Evolutionary conservation across 2,113 vertebrate genomes (phyloP), one percentile per base, ranked within the genome.

Genomic region (Osmerus mordax): DNA sequence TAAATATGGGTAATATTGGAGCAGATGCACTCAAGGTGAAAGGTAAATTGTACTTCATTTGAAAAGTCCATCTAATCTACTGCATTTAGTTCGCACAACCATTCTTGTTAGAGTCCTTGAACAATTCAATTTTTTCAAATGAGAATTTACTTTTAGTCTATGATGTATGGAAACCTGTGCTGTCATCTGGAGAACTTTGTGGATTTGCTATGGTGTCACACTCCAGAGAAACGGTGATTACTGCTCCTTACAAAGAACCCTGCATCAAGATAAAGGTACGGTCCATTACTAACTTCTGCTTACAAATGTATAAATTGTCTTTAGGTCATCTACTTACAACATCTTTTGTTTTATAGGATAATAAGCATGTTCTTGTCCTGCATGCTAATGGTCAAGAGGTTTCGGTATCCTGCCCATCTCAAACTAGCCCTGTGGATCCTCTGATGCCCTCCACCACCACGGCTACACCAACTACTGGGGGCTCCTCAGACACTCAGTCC

Each of bases 151-250:
- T 0, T 70, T 25, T 65, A 89, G 85, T 82, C 25, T 83, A 67
- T 72, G 82, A 78, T 13, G 58, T 0, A 2, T 91, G 81, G 83
- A 9, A 68, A 15, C 55, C 78, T 6, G 36, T 85, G 12, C 67
- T 52, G 21, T 32, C n/a, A 0, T 36, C 54, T 2, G 71, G 53
- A 7, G 58, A 14, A 14, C 52, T 59, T 18, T 87, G 83, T 74
- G 72, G 66, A 16, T 36, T 83, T 61, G 62, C 56, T 18, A 25
- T 81, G 64, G 64, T 81, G 6, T 0, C 29, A 53, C 11, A 32
- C 61, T 29, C 28, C 62, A 74, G 63, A 72, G 75, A 78, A 55
- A 29, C 87, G 67, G 47, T 14, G 0, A 18, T 89, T 11, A 67
- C 60, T 41, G 80, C 65, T n/a, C 80, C 77, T 1, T 84, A 86